Base-by-base conservation (phyloP, 1,140 invertebrate species). In the Asobara japonica region DNA sequence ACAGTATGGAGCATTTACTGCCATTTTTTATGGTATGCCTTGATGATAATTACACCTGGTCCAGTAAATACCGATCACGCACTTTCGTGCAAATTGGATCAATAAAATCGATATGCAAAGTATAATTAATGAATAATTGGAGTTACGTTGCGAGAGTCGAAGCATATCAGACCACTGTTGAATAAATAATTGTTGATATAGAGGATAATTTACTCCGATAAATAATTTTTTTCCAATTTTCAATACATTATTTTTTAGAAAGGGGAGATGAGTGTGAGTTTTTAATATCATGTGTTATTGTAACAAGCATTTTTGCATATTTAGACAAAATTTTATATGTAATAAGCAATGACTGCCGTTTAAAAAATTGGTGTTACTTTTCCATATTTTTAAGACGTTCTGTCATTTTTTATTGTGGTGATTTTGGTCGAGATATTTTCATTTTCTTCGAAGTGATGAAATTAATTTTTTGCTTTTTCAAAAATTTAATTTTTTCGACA, bases 151-250 rank as follows among this genome's bases (percentile, higher is more conserved):
- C 20, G 22, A 56, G 76, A 77, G 78, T 75, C 80, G 72, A 78
- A 82, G 82, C 86, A 87, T 87, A 87, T 87, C 86, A 87, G 78
- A 86, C 80, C 78, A 83, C 79, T 87, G 84, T 86, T 87, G 79
- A 83, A 81, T 82, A 81, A 82, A 81, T 82, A 77, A 84, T 82
- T 86, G 83, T 85, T 82, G 77, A 84, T 78, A 77, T 78, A 80
- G 78, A 78, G 72, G 83, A 74, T 82, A 77, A 82, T 68, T 77
- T 77, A 80, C 78, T 83, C 83, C 22, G 79, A 78, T 79, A 81
- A 31, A 60, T 18, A 22, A 18, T 22, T 36, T 56, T 56, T 56
- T 56, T 56, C 51, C 51, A 56, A 25, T 22, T 56, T 22, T 25
- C 2, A 64, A 41, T 71, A 68, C 27, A 30, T 68, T 51, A 13